phyloP scores from a whole-genome alignment of 1,140 invertebrate species.

The Caenorhabditis remanei region DNA sequence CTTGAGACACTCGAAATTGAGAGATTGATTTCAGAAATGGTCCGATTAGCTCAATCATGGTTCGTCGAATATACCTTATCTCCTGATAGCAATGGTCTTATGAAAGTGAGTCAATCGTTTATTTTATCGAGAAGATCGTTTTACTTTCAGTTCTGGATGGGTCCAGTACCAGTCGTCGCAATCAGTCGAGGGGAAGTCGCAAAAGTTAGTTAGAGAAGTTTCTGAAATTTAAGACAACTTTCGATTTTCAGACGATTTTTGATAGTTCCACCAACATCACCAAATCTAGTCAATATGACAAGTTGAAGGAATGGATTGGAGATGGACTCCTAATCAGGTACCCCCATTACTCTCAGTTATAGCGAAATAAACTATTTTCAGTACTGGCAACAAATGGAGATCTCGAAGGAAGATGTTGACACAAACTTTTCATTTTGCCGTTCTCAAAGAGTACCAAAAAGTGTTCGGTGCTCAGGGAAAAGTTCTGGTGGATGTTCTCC shows the following conservation, averaged over 20 bases:
- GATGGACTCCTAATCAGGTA: constrained; percentile 26
- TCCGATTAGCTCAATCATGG: neutral
- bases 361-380: neutral
- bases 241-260: neutral
- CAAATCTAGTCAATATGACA: constrained; percentile 6
- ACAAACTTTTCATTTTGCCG: constrained; percentile 82
- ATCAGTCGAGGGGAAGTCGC: neutral
- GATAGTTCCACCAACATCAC: constrained; percentile 16
- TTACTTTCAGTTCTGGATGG: constrained; percentile 15
- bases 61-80: neutral
- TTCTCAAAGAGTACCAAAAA: constrained; percentile 86
- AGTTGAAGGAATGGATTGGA: constrained; percentile 27
- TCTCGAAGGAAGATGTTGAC: constrained; percentile 27
- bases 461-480: constrained; percentile 85
- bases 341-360: neutral
- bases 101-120: neutral
- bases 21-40: neutral
- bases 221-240: too few relatives aligned
- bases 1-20: neutral
- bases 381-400: constrained; percentile 10
- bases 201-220: neutral
- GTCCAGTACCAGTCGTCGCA: neutral
- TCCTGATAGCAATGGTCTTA: neutral
- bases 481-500: constrained; percentile 69
- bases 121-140: neutral